Evolutionary conservation across 1,140 invertebrate genomes (phyloP).

Genomic region (Orchesella cincta): DNA sequence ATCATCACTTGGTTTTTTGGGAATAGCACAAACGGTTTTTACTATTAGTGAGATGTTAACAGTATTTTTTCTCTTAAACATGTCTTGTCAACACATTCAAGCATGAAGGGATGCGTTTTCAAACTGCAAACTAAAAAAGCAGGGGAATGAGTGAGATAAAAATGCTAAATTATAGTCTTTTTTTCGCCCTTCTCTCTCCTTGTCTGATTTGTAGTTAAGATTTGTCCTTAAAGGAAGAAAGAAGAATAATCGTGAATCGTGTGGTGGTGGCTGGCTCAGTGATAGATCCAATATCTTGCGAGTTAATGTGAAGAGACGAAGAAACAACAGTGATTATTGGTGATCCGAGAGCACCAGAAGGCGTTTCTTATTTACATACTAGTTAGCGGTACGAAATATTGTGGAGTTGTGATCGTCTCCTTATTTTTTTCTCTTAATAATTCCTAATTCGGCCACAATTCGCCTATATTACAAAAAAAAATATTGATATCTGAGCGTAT

Average conservation of each 20-base stretch:
- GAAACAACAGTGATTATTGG: conserved; percentile 27
- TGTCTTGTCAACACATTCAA: no score
- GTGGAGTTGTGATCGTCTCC: not conserved
- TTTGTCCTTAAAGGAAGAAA: conserved; percentile 26
- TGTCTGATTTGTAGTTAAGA: conserved; percentile 27
- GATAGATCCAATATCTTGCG: conserved; percentile 20
- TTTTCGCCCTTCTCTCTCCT: conserved; percentile 24
- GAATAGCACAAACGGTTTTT: no score
- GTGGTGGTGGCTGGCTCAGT: not conserved
- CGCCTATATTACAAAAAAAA: not conserved
- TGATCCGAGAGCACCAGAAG: conserved; percentile 21
- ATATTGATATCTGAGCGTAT: not conserved
- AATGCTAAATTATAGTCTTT: conserved; percentile 24
- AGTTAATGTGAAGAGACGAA: conserved; percentile 19
- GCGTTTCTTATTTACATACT: conserved; percentile 17
- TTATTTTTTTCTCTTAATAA: not conserved
- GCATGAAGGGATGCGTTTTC: no score
- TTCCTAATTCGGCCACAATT: conserved; percentile 21
- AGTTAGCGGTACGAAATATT: not conserved
- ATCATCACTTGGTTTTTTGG: no score
- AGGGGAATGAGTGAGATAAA: conserved; percentile 18
- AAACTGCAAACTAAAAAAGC: not conserved
- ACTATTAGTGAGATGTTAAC: no score
- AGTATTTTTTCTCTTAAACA: no score
- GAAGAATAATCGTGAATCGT: conserved; percentile 22